Evolutionary conservation across 2,113 vertebrate genomes (phyloP).

Genomic region (Agapornis roseicollis): DNA sequence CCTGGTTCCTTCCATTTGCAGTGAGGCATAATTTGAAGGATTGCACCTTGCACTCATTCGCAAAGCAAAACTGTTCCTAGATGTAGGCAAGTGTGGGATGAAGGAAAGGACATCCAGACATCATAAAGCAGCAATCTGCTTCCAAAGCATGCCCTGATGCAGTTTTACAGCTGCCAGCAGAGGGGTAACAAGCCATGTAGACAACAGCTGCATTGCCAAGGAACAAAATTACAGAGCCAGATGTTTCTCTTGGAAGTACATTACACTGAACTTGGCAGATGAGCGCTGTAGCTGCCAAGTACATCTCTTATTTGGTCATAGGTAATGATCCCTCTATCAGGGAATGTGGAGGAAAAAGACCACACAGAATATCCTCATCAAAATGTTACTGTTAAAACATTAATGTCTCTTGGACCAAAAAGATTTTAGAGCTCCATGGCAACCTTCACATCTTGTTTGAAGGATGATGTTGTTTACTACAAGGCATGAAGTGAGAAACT

Average conservation of each 20-base stretch:
- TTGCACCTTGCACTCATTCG: background rate
- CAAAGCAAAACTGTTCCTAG: background rate
- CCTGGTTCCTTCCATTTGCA: background rate
- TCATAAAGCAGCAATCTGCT: background rate
- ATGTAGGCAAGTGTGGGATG: background rate
- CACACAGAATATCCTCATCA: background rate
- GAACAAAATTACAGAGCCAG: slow-evolving; percentile 60
- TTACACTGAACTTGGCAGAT: slow-evolving; percentile 55
- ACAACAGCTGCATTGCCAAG: slow-evolving; percentile 53
- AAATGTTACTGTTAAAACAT: background rate
- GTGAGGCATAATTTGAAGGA: background rate
- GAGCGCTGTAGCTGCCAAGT: slow-evolving; percentile 51
- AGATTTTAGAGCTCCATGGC: slow-evolving; percentile 42
- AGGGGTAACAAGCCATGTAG: slow-evolving; percentile 46
- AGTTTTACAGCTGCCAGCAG: slow-evolving; percentile 15
- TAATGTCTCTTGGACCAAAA: background rate
- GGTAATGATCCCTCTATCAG: slow-evolving; percentile 44
- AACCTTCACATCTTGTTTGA: slow-evolving; percentile 38
- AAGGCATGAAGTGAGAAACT: slow-evolving; percentile 43
- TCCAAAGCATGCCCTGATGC: background rate
- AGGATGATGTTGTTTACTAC: slow-evolving; percentile 60
- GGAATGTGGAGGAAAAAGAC: slow-evolving; percentile 18
- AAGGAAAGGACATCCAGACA: background rate
- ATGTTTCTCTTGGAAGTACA: slow-evolving; percentile 62
- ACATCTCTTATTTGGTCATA: slow-evolving; percentile 57